Conservation (phyloP, 1,140 invertebrate genomes). For the Mercenaria mercenaria region DNA sequence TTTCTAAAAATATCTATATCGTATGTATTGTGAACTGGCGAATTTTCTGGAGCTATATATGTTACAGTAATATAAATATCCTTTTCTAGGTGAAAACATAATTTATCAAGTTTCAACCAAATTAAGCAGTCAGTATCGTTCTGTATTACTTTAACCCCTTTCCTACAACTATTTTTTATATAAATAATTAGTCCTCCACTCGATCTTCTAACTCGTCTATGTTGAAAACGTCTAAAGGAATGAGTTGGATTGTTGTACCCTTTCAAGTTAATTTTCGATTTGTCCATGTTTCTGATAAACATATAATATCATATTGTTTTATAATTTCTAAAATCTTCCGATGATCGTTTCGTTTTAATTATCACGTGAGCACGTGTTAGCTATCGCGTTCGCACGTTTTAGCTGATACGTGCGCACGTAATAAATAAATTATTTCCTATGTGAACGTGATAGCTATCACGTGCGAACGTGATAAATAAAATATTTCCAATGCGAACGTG, state of each 20-base stretch:
- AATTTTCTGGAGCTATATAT: not conserved
- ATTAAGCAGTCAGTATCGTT: not conserved
- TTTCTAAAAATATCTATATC: not conserved
- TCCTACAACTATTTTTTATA: not conserved
- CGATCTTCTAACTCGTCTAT: not conserved
- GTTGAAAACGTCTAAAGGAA: constrained; percentile 31
- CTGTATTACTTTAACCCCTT: not conserved
- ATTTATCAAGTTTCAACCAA: constrained; percentile 26
- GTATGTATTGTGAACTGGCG: not conserved
- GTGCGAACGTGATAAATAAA: no score
- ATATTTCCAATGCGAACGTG: no score
- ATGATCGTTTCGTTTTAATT: constrained; percentile 1
- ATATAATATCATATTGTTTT: constrained; percentile 30
- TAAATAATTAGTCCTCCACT: constrained; percentile 33
- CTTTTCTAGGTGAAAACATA: not conserved
- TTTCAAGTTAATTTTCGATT: not conserved
- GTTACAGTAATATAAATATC: not conserved
- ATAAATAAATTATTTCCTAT: no score
- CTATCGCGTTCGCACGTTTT: no score
- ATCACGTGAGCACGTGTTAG: no score
- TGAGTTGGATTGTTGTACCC: constrained; percentile 25
- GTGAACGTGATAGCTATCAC: no score
- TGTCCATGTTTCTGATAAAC: constrained; percentile 22
- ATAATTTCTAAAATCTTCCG: constrained; percentile 8
- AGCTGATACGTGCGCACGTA: no score